Evolutionary conservation across 2,888 invertebrate genomes (phyloP), one percentile per base, ranked within the genome.

Genomic region (Drosophila maculinotata): DNA sequence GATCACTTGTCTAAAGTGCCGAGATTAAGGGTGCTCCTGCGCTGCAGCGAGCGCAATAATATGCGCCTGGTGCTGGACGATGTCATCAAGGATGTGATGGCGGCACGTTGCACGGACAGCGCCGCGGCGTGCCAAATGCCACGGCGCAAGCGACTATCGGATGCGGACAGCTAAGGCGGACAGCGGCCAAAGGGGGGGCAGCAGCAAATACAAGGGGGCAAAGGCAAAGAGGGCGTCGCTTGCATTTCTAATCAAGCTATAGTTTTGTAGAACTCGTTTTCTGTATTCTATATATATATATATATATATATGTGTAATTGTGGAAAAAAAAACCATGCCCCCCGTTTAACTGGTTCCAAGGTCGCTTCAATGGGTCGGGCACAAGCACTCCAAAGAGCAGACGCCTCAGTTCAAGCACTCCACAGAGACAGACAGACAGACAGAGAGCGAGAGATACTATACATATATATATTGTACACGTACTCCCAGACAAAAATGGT

Each of bases 1-100:
- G 82, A 88, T 44, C 75, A 71, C 8, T 58, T 89, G 35, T 36
- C 71, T n/a, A 68, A 58, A 10, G 76, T 90, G 51, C 90, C 89
- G 0, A 69, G 75, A 0, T 53, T 67, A 1, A 71, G 68, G 33
- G 49, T 74, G 2, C 63, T 88, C 52, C 17, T 79, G 15, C 63
- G 65, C 20, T 82, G 82, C 57, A 64, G 39, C 7, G 63, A 73
- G 9, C 48, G 53, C 10, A 54, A 58, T 20, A 59, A 58, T 9
- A 58, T 74, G 64, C 76, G 68, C 1, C 44, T 79, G 1, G 57
- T 72, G 1, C 64, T 72, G 8, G 70, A 87, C 28, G 80, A 76
- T 7, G 64, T 76, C 6, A 68, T 74, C 28, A 52, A 45, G 41
- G 73, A 75, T 36, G 52, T 74, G 25, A 59, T 39, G 48, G 63